A percentile compares a stretch with the other conserved stretches of the same genome.
Evolutionary conservation across 2,888 invertebrate genomes (phyloP).

Genomic region (Asteroscopus sphinx): DNA sequence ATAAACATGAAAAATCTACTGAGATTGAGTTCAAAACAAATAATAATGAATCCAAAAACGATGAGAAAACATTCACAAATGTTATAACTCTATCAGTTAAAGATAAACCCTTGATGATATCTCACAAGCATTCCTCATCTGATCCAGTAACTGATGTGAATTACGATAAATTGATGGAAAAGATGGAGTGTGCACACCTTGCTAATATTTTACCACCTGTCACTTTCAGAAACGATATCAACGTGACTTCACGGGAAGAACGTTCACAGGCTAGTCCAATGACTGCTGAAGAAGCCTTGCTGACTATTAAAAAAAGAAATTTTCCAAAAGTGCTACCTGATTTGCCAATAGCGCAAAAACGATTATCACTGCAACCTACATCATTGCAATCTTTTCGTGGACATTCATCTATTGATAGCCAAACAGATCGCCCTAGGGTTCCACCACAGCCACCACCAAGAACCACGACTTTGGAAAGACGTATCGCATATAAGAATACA

Average conservation of each 20-base stretch:
- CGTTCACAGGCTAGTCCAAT: conserved; percentile 75
- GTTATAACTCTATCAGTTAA: conserved; percentile 77
- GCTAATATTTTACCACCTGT: conserved; percentile 82
- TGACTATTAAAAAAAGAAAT: conserved; percentile 93
- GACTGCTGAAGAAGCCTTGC: conserved; percentile 92
- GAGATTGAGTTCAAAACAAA: conserved; percentile 74
- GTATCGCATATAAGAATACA: conserved; percentile 82
- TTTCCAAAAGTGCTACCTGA: conserved; percentile 97
- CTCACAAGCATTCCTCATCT: conserved; percentile 92
- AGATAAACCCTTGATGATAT: conserved; percentile 84
- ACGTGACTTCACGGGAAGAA: conserved; percentile 93
- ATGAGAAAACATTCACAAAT: conserved; percentile 77
- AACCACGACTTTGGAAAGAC: conserved; percentile 92
- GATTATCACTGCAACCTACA: conserved; percentile 91
- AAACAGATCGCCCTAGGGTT: conserved; percentile 78
- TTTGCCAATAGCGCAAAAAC: conserved; percentile 90
- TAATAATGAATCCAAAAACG: conserved; percentile 51
- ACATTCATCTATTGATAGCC: conserved; percentile 71
- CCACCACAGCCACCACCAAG: conserved; percentile 94
- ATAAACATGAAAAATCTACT: conserved; percentile 80
- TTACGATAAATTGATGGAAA: conserved; percentile 79
- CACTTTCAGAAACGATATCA: conserved; percentile 91
- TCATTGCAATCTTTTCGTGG: conserved; percentile 80
- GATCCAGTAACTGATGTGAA: conserved; percentile 92
- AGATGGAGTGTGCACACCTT: conserved; percentile 68